Evolutionary conservation across 2,888 invertebrate genomes (phyloP).

Genomic region (Ectemnius continuus): DNA sequence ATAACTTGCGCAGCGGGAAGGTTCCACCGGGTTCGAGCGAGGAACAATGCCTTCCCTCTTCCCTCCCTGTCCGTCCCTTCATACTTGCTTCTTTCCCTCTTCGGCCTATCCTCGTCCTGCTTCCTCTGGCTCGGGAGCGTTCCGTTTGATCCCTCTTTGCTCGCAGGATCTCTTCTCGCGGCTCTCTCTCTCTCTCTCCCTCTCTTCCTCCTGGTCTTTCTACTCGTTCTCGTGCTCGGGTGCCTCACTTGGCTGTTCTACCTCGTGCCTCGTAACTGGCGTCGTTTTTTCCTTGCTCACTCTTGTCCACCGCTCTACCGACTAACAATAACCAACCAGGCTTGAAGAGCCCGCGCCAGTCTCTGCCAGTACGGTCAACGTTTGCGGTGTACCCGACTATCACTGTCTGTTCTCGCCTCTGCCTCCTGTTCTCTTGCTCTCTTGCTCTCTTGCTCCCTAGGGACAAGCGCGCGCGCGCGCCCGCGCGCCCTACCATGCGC

Average conservation of each 20-base stretch:
- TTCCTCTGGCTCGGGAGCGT: constrained; percentile 16
- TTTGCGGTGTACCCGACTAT: constrained; percentile 47
- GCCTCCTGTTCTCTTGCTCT: constrained; percentile 11
- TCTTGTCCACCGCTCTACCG: constrained; percentile 44
- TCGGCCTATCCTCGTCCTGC: constrained; percentile 6
- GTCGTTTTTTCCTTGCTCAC: constrained; percentile 15
- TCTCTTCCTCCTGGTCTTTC: constrained; percentile 29
- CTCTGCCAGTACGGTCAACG: constrained; percentile 31
- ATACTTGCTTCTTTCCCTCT: constrained; percentile 20
- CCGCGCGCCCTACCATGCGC: constrained; percentile 28
- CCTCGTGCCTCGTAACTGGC: neutral
- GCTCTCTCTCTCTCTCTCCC: constrained; percentile 42
- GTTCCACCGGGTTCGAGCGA: constrained; percentile 51
- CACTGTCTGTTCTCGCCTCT: constrained; percentile 34
- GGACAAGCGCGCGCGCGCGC: too few species aligned
- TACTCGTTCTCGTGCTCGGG: constrained; percentile 40
- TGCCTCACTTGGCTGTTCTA: neutral
- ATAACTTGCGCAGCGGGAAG: constrained; percentile 75
- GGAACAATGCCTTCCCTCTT: constrained; percentile 61
- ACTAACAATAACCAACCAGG: constrained; percentile 62
- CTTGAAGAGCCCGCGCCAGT: constrained; percentile 49
- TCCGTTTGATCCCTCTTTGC: neutral
- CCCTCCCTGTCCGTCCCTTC: constrained; percentile 36
- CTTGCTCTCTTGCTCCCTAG: neutral
- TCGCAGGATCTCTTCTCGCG: constrained; percentile 34